Conservation (phyloP, 37 sponge, comb jelly and placozoan species). For the Lycopodina hypogea region DNA sequence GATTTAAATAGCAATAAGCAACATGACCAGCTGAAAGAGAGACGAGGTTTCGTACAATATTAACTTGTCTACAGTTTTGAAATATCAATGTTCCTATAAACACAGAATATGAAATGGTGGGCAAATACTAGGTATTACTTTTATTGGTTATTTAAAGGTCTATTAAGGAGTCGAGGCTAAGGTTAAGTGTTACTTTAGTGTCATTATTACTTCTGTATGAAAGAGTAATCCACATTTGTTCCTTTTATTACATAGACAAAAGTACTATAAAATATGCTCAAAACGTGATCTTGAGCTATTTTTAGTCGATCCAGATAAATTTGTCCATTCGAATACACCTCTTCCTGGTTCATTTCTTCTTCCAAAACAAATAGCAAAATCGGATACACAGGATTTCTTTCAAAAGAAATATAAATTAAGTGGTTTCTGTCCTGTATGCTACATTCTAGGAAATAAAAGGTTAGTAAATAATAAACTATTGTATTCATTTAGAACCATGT, state of each 20-base stretch:
- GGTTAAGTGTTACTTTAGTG: neutral
- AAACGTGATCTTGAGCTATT: conserved; percentile 62
- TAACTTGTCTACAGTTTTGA: too few relatives aligned
- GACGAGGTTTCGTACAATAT: too few relatives aligned
- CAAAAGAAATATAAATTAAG: conserved; percentile 80
- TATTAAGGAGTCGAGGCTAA: too few relatives aligned
- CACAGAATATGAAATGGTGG: too few relatives aligned
- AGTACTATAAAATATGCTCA: conserved; percentile 76
- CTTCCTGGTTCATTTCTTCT: conserved; percentile 52
- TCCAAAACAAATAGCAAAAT: conserved; percentile 53
- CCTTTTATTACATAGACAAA: conserved; percentile 27
- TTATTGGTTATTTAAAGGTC: too few relatives aligned
- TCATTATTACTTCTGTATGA: too few relatives aligned
- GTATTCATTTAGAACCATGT: neutral
- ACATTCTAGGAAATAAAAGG: conserved; percentile 78
- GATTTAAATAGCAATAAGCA: too few relatives aligned
- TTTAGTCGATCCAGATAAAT: conserved; percentile 66
- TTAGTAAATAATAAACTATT: conserved; percentile 13
- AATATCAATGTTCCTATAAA: too few relatives aligned
- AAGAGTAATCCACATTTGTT: too few relatives aligned
- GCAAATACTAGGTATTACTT: too few relatives aligned
- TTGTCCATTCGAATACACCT: conserved; percentile 56
- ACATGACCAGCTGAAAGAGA: too few relatives aligned
- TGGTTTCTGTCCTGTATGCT: conserved; percentile 94
- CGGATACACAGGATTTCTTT: conserved; percentile 83